Percentiles rank a stretch among this genome's conserved stretches.
Conservation (phyloP, 2,888 invertebrate genomes). For the Augiades crinisus region DNA sequence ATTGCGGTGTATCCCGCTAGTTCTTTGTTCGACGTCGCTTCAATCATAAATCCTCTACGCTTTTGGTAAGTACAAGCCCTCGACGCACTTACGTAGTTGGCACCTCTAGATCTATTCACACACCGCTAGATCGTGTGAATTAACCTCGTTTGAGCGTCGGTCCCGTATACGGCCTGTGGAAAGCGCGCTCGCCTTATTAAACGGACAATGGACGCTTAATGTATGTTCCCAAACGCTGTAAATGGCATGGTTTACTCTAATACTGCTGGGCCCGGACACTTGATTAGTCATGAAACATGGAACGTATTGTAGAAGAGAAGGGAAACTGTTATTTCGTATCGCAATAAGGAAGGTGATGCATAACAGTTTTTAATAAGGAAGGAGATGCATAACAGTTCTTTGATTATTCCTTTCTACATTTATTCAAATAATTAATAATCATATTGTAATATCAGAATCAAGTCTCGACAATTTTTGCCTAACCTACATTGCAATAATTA, state of each 20-base stretch:
- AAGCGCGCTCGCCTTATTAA: slow-evolving; percentile 56
- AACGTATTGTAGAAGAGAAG: neutral
- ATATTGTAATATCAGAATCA: too few relatives aligned
- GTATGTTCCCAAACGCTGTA: slow-evolving; percentile 33
- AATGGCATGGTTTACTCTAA: slow-evolving; percentile 30
- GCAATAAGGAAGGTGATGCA: too few relatives aligned
- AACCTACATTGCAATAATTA: too few relatives aligned
- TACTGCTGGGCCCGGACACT: slow-evolving; percentile 27
- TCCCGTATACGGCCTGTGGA: slow-evolving; percentile 50
- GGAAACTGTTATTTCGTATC: neutral
- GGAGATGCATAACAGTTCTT: too few relatives aligned
- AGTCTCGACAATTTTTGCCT: too few relatives aligned
- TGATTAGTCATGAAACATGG: slow-evolving; percentile 30
- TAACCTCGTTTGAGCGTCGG: slow-evolving; percentile 51
- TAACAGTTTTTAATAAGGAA: too few relatives aligned
- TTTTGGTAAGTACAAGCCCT: neutral
- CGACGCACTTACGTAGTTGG: neutral
- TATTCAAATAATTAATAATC: too few relatives aligned
- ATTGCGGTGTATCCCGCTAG: too few relatives aligned
- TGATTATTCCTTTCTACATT: too few relatives aligned
- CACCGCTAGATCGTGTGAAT: slow-evolving; percentile 49
- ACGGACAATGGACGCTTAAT: slow-evolving; percentile 52
- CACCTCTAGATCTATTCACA: slow-evolving; percentile 13
- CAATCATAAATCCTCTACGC: neutral
- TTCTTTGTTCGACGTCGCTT: neutral